A percentile compares a stretch with the other conserved stretches of the same genome.
Conservation (phyloP, 2,797 vertebrate genomes). For the Mus minutoides region DNA sequence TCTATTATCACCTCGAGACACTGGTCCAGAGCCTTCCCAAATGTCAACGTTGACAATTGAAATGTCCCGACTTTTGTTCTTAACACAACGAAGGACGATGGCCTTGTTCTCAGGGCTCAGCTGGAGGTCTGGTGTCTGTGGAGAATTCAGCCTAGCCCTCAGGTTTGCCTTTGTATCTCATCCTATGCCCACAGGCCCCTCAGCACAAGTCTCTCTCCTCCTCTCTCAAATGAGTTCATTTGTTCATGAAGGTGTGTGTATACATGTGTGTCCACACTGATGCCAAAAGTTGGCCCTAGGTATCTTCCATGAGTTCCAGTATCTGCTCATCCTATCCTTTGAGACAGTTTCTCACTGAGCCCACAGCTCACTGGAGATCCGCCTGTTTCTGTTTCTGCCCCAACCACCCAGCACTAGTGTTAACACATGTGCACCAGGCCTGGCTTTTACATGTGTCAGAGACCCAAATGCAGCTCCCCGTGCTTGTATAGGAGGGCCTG, state of each 20-base stretch:
- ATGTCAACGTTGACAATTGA: neutral
- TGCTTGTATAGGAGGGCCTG: neutral
- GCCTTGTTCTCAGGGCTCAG: neutral
- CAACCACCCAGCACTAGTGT: fast-evolving
- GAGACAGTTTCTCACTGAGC: too few species aligned
- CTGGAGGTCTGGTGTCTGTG: neutral
- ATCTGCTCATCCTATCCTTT: too few species aligned
- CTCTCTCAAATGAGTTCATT: neutral
- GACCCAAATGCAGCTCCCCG: neutral
- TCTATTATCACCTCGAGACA: neutral
- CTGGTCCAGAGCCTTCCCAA: neutral
- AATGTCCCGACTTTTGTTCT: neutral
- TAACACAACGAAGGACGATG: fast-evolving
- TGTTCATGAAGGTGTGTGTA: neutral
- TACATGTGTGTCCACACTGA: neutral
- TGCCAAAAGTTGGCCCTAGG: neutral
- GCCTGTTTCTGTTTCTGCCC: neutral
- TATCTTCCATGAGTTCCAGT: neutral
- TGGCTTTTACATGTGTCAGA: neutral
- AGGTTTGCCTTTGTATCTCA: neutral
- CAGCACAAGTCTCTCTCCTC: neutral
- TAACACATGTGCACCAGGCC: neutral
- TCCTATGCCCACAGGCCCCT: neutral
- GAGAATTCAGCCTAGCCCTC: neutral
- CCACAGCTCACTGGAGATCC: neutral